Percentiles rank a stretch among this genome's conserved stretches.
Conservation (phyloP, 92 coral and sea anemone genomes). For the Epizoanthus illoricatus region DNA sequence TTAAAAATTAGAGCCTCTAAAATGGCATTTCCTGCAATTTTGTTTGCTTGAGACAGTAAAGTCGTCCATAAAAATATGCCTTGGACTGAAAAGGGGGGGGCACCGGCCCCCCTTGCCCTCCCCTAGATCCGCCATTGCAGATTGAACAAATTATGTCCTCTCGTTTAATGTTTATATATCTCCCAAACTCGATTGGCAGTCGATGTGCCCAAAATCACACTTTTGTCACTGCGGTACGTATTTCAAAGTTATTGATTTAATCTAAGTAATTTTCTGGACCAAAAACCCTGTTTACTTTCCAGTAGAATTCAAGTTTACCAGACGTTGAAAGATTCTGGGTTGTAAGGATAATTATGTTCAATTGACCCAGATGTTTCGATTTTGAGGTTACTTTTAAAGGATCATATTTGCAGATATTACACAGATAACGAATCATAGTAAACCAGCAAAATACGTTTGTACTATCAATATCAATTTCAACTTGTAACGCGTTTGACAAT, state of each 20-base stretch:
- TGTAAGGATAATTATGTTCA: no score
- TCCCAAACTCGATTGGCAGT: neutral
- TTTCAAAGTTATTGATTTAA: neutral
- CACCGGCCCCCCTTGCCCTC: no score
- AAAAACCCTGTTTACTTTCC: neutral
- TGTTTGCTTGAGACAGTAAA: no score
- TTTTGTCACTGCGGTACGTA: neutral
- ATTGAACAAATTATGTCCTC: neutral
- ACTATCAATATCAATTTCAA: neutral
- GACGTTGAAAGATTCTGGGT: neutral
- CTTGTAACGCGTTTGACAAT: conserved; percentile 1
- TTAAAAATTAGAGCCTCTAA: no score
- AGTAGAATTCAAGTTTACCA: neutral
- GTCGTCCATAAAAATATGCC: no score
- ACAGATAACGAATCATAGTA: neutral
- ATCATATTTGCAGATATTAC: no score
- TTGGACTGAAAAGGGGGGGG: no score
- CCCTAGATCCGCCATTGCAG: neutral
- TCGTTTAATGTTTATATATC: neutral
- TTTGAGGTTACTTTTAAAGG: no score
- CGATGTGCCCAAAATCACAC: neutral
- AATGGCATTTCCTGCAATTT: no score
- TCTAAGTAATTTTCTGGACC: neutral
- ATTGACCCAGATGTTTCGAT: no score
- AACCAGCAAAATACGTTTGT: neutral